Percentiles rank a stretch among this genome's conserved stretches.
Evolutionary conservation across 2,888 invertebrate genomes (phyloP).

Genomic region (Zygaena filipendulae): DNA sequence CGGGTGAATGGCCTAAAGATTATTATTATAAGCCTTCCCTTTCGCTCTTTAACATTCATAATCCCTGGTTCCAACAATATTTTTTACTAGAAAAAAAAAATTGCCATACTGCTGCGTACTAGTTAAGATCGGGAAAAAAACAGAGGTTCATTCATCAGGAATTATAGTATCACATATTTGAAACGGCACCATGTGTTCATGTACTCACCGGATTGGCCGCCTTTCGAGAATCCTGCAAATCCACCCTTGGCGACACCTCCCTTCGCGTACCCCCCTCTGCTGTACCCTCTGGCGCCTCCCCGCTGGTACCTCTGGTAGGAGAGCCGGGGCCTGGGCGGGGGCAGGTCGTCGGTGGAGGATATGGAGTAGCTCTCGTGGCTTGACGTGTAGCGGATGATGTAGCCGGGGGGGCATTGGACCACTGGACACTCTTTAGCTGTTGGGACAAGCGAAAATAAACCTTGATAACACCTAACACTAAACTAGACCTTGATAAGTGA

Average conservation of each 20-base stretch:
- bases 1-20: no score
- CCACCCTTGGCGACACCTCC: constrained; percentile 28
- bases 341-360: constrained; percentile 72
- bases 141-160: no score
- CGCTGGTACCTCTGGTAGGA: constrained; percentile 44
- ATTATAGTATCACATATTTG: no score
- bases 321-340: constrained; percentile 40
- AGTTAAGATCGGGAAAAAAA: no score
- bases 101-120: no score
- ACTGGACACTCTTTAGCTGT: constrained; percentile 56
- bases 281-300: constrained; percentile 28
- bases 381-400: constrained; percentile 56
- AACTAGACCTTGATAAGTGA: no score
- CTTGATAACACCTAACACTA: background rate
- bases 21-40: no score
- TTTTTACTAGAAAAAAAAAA: no score
- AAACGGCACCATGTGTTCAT: no score
- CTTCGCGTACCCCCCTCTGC: constrained; percentile 29
- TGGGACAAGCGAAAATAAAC: background rate
- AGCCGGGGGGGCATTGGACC: constrained; percentile 72
- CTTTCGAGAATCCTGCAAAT: constrained; percentile 31
- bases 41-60: no score
- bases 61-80: no score
- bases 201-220: no score
- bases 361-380: constrained; percentile 66